phyloP scores from a whole-genome alignment of 2,797 vertebrate species.

The Anabas testudineus region DNA sequence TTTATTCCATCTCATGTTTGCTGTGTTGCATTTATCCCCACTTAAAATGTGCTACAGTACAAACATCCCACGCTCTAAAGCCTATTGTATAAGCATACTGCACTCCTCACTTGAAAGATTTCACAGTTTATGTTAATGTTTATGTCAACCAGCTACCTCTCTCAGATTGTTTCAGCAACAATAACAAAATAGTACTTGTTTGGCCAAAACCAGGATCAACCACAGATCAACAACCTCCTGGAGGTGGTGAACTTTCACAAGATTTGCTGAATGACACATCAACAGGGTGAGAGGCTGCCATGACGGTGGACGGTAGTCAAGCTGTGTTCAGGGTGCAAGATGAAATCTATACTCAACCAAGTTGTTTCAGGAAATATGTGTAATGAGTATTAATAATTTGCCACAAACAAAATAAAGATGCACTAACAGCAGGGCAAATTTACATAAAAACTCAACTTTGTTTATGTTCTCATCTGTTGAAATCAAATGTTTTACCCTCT shows the following conservation, averaged over 20 bases:
- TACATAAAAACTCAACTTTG: too few species aligned
- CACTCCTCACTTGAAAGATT: conserved; percentile 31
- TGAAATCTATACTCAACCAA: conserved; percentile 12
- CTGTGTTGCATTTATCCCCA: background rate
- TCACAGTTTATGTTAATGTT: conserved; percentile 36
- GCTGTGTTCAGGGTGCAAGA: conserved; percentile 43
- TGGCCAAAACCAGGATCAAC: background rate
- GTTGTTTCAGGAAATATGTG: conserved; percentile 27
- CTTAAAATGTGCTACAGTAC: conserved; percentile 1
- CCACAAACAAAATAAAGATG: too few species aligned
- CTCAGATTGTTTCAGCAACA: background rate
- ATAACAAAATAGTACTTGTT: background rate
- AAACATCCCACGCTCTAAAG: background rate
- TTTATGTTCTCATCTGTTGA: conserved; percentile 9
- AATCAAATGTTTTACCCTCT: background rate
- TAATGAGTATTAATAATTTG: background rate
- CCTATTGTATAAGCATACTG: conserved; percentile 8
- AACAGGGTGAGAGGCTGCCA: conserved; percentile 2
- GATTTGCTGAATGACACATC: conserved; percentile 30
- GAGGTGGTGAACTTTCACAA: conserved; percentile 24
- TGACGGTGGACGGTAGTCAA: conserved; percentile 7
- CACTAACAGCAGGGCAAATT: too few species aligned
- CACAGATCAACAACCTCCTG: background rate
- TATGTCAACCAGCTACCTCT: conserved; percentile 40
- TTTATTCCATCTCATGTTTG: conserved; percentile 5